Conservation (phyloP, 1,140 invertebrate genomes). For the Riptortus pedestris region DNA sequence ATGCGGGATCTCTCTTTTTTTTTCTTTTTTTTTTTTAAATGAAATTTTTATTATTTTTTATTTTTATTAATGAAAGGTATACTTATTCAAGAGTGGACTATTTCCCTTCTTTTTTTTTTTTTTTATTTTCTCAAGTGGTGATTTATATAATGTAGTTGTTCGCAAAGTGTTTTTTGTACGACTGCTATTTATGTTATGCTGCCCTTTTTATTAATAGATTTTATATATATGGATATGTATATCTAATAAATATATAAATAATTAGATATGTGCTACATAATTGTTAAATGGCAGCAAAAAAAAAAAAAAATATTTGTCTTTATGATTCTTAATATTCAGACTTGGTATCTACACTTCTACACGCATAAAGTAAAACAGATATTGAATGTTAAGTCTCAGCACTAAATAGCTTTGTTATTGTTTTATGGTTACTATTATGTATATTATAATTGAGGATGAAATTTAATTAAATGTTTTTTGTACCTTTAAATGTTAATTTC, state of each 20-base stretch:
- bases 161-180: constrained; percentile 4
- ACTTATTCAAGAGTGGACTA: too few species aligned
- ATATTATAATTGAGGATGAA: background rate
- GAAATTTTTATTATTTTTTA: too few species aligned
- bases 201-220: constrained; percentile 16
- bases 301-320: background rate
- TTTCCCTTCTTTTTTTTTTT: constrained; percentile 7
- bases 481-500: background rate
- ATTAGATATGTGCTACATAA: constrained; percentile 6
- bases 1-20: background rate
- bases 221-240: constrained; percentile 13
- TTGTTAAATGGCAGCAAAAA: background rate
- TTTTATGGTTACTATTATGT: constrained; percentile 8
- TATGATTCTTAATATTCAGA: background rate
- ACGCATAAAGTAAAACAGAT: constrained; percentile 2
- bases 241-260: background rate
- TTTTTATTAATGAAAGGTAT: too few species aligned
- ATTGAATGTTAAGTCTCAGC: background rate
- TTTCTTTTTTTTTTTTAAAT: background rate
- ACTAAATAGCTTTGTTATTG: constrained; percentile 9
- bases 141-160: constrained; percentile 3
- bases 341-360: background rate
- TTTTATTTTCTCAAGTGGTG: background rate
- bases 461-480: constrained; percentile 6
- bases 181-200: constrained; percentile 16